Conservation (phyloP, 2,113 vertebrate species). For the Larimichthys polyactis region DNA sequence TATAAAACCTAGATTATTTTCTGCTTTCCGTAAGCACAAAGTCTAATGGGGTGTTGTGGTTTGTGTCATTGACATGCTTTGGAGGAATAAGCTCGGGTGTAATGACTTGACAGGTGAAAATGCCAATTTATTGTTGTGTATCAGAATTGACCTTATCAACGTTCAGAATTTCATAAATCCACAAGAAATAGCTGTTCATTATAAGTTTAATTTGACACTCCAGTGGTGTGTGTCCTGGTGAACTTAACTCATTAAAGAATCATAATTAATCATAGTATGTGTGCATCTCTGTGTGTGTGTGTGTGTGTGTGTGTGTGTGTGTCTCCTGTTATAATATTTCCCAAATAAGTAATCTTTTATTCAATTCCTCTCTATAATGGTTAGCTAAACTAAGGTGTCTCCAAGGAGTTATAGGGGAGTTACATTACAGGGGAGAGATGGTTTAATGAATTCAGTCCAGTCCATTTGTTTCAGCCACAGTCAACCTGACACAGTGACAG, state of each 20-base stretch:
- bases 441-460: constrained; percentile 7
- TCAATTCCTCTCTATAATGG: not conserved
- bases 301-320: not conserved
- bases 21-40: constrained; percentile 15
- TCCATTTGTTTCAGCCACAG: constrained; percentile 18
- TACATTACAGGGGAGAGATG: not conserved
- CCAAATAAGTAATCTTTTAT: constrained; percentile 36
- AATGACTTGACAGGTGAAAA: constrained; percentile 57
- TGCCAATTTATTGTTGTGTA: constrained; percentile 54
- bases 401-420: not conserved
- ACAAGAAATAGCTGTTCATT: constrained; percentile 70
- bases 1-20: constrained; percentile 43
- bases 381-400: constrained; percentile 23
- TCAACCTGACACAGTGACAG: not conserved
- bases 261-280: constrained; percentile 68
- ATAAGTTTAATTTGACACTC: constrained; percentile 79
- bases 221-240: constrained; percentile 72
- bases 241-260: constrained; percentile 71
- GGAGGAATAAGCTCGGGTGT: constrained; percentile 42
- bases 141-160: constrained; percentile 63
- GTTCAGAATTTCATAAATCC: constrained; percentile 62
- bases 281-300: not conserved
- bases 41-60: constrained; percentile 40
- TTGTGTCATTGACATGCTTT: constrained; percentile 34
- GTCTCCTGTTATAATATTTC: constrained; percentile 22